Evolutionary conservation across 2,113 vertebrate genomes (phyloP), one percentile per base, ranked within the genome.

Genomic region (Cavia aperea): DNA sequence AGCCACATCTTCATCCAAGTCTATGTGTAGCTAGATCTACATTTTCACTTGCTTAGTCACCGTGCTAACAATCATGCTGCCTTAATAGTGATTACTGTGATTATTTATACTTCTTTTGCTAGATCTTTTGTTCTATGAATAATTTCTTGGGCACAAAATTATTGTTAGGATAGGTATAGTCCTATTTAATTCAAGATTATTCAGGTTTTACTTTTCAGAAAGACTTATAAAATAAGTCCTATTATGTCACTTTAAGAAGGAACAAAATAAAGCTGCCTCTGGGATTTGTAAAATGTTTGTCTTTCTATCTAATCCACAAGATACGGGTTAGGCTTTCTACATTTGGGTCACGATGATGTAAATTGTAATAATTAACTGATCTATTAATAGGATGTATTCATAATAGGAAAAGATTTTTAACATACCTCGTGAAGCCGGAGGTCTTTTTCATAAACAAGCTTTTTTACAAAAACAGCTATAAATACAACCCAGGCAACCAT

Each of bases 401-500:
- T 94, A 94, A 95, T 90, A 95, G 93, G 95, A 91, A 96, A 94
- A 88, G 81, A 96, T 83, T 89, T 89, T 94, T 75, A 89, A 81
- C 68, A 0, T 98, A 99, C 99, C 99, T 99, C 98, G 81, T 99
- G 99, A 96, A 99, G 98, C 94, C 99, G 97, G 93, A 99, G 98
- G 96, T 99, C 99, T 97, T 99, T 98, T 97, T 99, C 99, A 65
- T 99, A 98, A 94, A 99, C 99, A 66, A 99, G 98, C 87, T 99
- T 99, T 97, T 99, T 99, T 79, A 99, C 99, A 96, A 99, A 99
- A 94, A 99, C 97, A 91, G 99, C 98, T 94, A 99, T 97, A 95
- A 99, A 99, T 96, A 99, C 98, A 91, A 99, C 97, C 99, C 99
- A 99, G 95, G 99, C 98, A 88, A 99, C 97, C 99, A 99, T 99